Conservation (phyloP, 2,113 vertebrate species). For the Phyllostomus discolor region DNA sequence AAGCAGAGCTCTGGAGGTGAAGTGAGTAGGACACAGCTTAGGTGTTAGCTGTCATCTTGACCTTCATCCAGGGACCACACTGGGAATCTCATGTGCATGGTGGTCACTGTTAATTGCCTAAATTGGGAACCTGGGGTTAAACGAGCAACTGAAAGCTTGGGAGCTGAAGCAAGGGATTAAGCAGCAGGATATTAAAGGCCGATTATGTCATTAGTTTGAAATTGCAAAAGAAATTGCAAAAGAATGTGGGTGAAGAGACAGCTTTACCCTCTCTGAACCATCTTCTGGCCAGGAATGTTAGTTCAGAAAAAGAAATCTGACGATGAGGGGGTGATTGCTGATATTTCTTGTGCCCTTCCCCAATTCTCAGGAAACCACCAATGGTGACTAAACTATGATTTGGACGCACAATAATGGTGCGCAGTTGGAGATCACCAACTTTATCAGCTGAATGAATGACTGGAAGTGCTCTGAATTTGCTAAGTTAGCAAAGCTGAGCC, state of each 20-base stretch:
- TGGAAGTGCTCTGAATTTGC: background rate
- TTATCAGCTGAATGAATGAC: background rate
- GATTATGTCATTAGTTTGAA: background rate
- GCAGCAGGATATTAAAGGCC: background rate
- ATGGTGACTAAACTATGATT: background rate
- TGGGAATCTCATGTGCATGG: background rate
- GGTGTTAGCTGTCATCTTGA: fast-evolving
- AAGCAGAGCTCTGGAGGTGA: background rate
- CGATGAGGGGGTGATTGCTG: background rate
- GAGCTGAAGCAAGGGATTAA: background rate
- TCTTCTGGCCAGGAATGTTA: background rate
- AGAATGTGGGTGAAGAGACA: background rate
- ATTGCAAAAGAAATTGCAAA: background rate
- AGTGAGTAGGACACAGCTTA: background rate
- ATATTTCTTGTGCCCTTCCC: background rate
- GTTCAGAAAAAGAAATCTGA: background rate
- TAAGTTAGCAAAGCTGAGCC: background rate
- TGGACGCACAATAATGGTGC: background rate
- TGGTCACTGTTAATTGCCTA: background rate
- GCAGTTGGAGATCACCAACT: background rate
- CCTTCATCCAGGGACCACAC: background rate
- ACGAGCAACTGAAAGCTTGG: background rate
- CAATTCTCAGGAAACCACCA: background rate
- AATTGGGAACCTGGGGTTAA: constrained; percentile 17
- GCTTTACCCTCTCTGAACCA: background rate